Percentiles rank a stretch among this genome's conserved stretches.
phyloP scores from a whole-genome alignment of 2,797 vertebrate species.

The Leptatherina wallacei region DNA sequence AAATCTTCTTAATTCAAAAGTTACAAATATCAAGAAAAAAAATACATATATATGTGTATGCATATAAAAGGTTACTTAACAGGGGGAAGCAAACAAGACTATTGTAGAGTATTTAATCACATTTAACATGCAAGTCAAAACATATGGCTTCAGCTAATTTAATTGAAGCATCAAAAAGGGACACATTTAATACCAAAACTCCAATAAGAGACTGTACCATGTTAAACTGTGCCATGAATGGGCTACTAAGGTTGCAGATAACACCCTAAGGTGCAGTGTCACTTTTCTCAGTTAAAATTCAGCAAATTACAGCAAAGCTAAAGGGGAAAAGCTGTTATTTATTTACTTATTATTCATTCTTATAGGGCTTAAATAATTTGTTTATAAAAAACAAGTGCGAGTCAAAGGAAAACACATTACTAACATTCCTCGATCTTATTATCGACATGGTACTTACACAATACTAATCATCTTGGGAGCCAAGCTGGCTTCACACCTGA shows the following conservation, averaged over 20 bases:
- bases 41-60: background rate
- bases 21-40: background rate
- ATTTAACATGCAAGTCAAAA: background rate
- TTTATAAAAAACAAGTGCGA: constrained; percentile 27
- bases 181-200: background rate
- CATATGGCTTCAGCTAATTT: background rate
- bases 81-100: background rate
- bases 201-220: background rate
- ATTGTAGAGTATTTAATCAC: background rate
- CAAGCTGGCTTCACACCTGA: constrained; percentile 60
- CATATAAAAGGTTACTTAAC: background rate
- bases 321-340: background rate
- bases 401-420: constrained; percentile 53
- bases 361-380: constrained; percentile 21
- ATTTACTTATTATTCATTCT: background rate
- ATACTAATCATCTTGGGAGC: constrained; percentile 64
- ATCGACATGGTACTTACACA: constrained; percentile 66
- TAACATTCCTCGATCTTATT: constrained; percentile 73
- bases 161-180: background rate
- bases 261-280: background rate
- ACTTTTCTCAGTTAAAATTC: background rate
- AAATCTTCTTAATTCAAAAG: background rate
- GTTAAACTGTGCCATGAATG: background rate
- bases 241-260: background rate
- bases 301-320: background rate